phyloP scores from a whole-genome alignment of 1,140 invertebrate species.

The Heterodera schachtii region DNA sequence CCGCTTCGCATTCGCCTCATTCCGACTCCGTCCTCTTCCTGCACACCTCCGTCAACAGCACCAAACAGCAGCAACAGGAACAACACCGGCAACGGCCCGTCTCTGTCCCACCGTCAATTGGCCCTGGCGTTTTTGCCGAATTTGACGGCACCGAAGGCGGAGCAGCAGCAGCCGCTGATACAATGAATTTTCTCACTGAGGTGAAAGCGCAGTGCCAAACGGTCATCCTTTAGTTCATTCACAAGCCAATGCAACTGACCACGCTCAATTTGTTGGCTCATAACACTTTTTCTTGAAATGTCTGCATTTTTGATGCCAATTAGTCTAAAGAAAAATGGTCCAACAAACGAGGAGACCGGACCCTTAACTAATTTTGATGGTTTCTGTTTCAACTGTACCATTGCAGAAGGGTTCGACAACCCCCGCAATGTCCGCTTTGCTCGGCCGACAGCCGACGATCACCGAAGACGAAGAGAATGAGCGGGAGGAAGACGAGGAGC shows the following conservation, averaged over 20 bases:
- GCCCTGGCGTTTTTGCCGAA: not conserved
- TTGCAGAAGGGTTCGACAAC: not conserved
- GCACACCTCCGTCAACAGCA: not conserved
- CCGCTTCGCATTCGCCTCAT: not conserved
- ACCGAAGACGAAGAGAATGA: conserved; percentile 3
- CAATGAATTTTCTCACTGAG: not conserved
- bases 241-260: too few species aligned
- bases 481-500: not conserved
- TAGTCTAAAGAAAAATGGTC: not conserved
- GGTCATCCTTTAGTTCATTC: too few species aligned
- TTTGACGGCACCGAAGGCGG: not conserved
- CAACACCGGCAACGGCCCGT: not conserved
- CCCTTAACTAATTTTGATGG: too few species aligned
- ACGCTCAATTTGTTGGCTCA: too few species aligned
- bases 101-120: conserved; percentile 6
- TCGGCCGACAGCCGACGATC: conserved; percentile 6
- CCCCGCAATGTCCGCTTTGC: not conserved
- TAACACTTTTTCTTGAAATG: too few species aligned
- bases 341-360: not conserved
- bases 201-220: not conserved
- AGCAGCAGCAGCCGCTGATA: too few species aligned
- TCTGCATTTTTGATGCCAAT: too few species aligned
- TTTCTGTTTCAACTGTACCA: not conserved
- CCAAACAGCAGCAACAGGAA: not conserved
- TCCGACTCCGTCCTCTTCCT: conserved; percentile 7